Conservation (phyloP, 2,113 vertebrate species). For the Podarcis raffonei region DNA sequence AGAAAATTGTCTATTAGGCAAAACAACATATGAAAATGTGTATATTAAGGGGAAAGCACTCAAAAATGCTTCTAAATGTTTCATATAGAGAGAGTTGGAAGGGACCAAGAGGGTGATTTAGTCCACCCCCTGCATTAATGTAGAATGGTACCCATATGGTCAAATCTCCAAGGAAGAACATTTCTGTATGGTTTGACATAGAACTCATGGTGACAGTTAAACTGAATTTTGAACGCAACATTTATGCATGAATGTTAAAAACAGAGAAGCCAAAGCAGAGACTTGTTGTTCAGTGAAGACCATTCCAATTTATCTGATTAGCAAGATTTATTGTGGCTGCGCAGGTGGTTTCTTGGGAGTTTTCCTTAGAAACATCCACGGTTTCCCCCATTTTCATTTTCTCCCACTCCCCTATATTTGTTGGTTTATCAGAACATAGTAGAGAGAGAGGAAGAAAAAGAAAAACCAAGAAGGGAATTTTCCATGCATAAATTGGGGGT, state of each 20-base stretch:
- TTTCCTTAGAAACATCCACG: no score
- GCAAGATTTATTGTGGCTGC: not conserved
- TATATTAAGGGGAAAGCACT: no score
- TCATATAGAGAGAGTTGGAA: no score
- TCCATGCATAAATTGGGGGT: no score
- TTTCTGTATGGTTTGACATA: slow-evolving; percentile 5
- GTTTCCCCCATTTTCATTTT: not conserved
- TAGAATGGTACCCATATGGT: slow-evolving; percentile 15
- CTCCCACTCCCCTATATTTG: not conserved
- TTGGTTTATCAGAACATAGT: not conserved
- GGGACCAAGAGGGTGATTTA: no score
- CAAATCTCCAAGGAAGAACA: not conserved
- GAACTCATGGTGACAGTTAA: not conserved
- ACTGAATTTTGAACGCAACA: slow-evolving; percentile 3
- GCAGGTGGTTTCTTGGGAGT: not conserved
- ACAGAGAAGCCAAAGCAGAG: not conserved
- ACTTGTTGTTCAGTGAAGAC: no score
- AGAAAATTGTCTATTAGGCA: no score
- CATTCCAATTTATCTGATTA: not conserved
- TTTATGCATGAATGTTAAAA: not conserved
- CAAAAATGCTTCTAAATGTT: no score
- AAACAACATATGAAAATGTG: no score
- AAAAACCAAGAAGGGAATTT: no score
- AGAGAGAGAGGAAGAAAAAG: not conserved
- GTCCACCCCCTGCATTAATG: not conserved